Evolutionary conservation across 2,797 vertebrate species (phyloP), one percentile per base, ranked within the genome.

Genomic region (Apodemus agrarius): DNA sequence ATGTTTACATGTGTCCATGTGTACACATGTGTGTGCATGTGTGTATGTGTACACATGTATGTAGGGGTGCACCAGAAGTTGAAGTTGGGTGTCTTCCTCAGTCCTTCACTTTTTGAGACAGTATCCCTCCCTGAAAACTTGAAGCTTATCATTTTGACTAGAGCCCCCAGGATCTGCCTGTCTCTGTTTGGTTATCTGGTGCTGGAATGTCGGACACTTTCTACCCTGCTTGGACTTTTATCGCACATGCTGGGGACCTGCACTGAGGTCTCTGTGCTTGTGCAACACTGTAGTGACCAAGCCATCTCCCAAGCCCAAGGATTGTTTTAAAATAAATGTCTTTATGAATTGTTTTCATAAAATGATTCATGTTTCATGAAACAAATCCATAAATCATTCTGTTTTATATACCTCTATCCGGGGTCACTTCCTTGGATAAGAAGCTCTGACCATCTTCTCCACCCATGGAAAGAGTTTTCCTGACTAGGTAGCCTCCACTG

Each of bases 1-100:
- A 1, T 16, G 24, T 52, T 52, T 9, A 52, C 5, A 8, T 49
- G 43, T 29, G 24, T 6, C 22, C 19, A 59, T 22, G n/a, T 16
- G 40, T 52, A 46, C 6, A 0, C 3, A 3, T 0, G 0, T 31
- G 24, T 29, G n/a, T 19, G 4, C 22, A n/a, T 37, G 34, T 31
- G 11, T 34, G 13, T 34, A 26, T 22, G 69, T 43, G n/a, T 24
- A 2, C 12, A n/a, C n/a, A 72, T 37, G n/a, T 37, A 6, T 29
- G 40, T 76, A 10, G 24, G 24, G 29, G 40, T 46, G 17, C 37
- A 65, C 29, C 82, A 65, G 59, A 22, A 17, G 40, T 65, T 84
- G 82, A 10, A 46, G 4, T 31, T 65, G 82, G 82, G 61, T 65
- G 10, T 67, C 40, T 65, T 84, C 5, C 19, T 67, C 29, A 65